Conservation (phyloP, 2,888 invertebrate species). For the Dolichopus griseipennis region DNA sequence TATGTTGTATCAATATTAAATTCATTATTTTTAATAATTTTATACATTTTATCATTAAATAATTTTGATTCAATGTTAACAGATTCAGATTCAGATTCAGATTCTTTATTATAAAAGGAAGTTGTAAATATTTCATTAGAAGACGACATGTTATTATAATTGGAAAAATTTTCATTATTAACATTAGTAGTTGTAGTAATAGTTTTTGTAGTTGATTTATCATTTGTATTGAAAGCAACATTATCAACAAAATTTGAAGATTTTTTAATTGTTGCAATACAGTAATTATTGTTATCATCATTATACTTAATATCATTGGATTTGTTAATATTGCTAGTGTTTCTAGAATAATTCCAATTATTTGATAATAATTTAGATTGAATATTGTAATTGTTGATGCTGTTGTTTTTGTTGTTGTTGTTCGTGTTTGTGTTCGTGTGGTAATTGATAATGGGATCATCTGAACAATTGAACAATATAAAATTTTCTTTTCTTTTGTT, state of each 20-base stretch:
- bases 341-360: background rate
- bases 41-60: background rate
- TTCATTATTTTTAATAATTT: background rate
- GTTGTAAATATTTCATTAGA: background rate
- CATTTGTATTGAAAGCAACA: background rate
- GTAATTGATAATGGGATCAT: background rate
- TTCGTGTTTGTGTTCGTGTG: background rate
- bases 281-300: background rate
- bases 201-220: background rate
- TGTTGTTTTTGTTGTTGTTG: background rate
- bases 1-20: background rate
- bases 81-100: no score
- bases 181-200: background rate
- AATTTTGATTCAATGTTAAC: slow-evolving; percentile 1
- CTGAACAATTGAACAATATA: background rate
- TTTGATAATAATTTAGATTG: background rate
- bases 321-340: background rate
- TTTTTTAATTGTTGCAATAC: background rate
- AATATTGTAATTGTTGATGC: background rate
- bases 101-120: background rate
- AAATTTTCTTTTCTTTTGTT: background rate
- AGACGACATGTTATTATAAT: background rate
- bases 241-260: background rate
- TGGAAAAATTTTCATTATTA: background rate
- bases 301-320: background rate